Conservation (phyloP, 2,888 invertebrate species). For the Meiosimyza decipiens region DNA sequence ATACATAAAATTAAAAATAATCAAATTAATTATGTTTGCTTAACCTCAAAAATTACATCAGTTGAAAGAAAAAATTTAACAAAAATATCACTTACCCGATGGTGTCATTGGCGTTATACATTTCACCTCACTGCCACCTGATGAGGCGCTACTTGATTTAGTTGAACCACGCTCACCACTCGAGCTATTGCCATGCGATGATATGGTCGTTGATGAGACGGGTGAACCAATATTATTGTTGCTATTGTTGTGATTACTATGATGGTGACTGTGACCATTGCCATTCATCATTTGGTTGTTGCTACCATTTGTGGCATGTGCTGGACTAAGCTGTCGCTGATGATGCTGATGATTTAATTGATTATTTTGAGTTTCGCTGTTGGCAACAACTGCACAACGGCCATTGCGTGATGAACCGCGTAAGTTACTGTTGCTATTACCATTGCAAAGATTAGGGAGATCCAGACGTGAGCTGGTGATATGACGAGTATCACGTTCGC, state of each 20-base stretch:
- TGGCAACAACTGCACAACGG: slow-evolving; percentile 58
- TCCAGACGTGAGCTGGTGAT: slow-evolving; percentile 62
- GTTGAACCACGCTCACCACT: slow-evolving; percentile 60
- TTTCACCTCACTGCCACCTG: slow-evolving; percentile 60
- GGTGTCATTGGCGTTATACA: slow-evolving; percentile 66
- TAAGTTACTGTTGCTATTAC: slow-evolving; percentile 41
- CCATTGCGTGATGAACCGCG: slow-evolving; percentile 49
- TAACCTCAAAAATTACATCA: no score
- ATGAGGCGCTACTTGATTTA: slow-evolving; percentile 64
- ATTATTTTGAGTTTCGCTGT: slow-evolving; percentile 52
- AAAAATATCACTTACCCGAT: slow-evolving; percentile 55
- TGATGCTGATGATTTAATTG: slow-evolving; percentile 55
- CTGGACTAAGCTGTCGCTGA: slow-evolving; percentile 44
- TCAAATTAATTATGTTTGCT: no score
- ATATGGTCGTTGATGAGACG: slow-evolving; percentile 62
- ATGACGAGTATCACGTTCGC: slow-evolving; percentile 61
- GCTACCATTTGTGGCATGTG: slow-evolving; percentile 37
- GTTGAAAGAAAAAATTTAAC: no score
- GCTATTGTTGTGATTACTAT: slow-evolving; percentile 48
- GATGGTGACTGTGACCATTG: slow-evolving; percentile 37
- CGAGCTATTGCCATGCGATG: slow-evolving; percentile 60
- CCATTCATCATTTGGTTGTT: slow-evolving; percentile 35
- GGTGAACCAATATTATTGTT: slow-evolving; percentile 62
- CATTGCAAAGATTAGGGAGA: slow-evolving; percentile 62
- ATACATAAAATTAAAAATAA: background rate